Percentiles rank a stretch among this genome's conserved stretches.
These are phyloP conservation scores for Rattus rattus DNA, from an alignment of 2,113 vertebrate species.

Conservation along the genomic window DNA sequence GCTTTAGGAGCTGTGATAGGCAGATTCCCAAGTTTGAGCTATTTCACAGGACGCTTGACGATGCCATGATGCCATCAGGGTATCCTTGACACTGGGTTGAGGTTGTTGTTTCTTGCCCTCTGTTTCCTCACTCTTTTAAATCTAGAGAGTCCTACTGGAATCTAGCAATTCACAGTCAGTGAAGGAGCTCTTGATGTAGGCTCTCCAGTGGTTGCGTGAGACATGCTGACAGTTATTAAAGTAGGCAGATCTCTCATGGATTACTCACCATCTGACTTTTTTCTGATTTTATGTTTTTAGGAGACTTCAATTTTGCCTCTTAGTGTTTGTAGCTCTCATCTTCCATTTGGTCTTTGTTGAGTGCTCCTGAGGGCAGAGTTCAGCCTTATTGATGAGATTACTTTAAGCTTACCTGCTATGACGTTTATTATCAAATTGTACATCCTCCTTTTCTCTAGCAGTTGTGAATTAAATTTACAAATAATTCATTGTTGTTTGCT, in stretches of 20 bases:
- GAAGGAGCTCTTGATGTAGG: conserved; percentile 33
- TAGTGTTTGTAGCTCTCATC: conserved; percentile 50
- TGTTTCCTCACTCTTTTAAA: background rate
- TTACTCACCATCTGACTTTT: background rate
- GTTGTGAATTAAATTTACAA: conserved; percentile 48
- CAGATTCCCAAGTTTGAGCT: conserved; percentile 49
- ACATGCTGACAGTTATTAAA: background rate
- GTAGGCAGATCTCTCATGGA: conserved; percentile 5
- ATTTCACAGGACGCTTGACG: background rate
- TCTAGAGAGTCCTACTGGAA: background rate
- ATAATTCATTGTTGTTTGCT: conserved; percentile 28
- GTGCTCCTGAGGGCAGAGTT: conserved; percentile 40
- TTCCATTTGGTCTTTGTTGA: conserved; percentile 12
- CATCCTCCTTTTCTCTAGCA: conserved; percentile 18
- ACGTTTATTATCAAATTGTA: conserved; percentile 67
- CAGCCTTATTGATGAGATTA: conserved; percentile 68
- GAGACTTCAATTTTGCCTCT: conserved; percentile 44
- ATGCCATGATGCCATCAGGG: background rate
- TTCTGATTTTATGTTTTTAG: conserved; percentile 53
- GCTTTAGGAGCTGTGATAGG: conserved; percentile 30
- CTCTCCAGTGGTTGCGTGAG: background rate
- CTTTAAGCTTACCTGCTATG: conserved; percentile 46
- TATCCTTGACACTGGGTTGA: background rate
- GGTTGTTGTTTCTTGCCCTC: background rate
- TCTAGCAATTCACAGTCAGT: background rate